Base-by-base conservation (phyloP, 2,113 vertebrate species). In the Pristiophorus japonicus region DNA sequence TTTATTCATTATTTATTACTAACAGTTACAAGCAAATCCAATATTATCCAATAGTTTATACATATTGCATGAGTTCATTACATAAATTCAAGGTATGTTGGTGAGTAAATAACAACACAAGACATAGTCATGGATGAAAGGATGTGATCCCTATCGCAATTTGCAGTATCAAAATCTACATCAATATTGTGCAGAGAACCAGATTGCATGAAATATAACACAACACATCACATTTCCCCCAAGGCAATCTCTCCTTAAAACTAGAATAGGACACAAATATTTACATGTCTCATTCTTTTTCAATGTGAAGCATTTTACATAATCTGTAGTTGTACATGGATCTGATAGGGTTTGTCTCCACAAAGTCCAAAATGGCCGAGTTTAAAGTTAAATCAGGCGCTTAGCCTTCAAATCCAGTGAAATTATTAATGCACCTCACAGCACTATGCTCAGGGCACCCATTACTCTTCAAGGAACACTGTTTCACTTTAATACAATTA, bases 11-110 rank as follows among this genome's bases (percentile, higher is more conserved):
- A 70, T 70, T 94, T 70, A 70, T 67, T 30, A 70, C 93, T 94
- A 94, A 94, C 93, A 94, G 42, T 94, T 94, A 94, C 93, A 94
- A 67, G 93, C 93, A 94, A 70, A 94, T 94, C 93, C 93, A 94
- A 94, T 94, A 45, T n/a, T 94, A 70, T 94, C 93, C 93, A 94
- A 94, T 94, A 45, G 92, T 94, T 94, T 94, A 94, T 94, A 94
- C 93, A 94, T 73, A 94, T 94, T 94, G 38, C 45, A 94, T 70
- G 93, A 94, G 93, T 94, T 70, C 45, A 45, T 70, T 94, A 94
- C 93, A 94, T 94, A 94, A 94, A 94, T 94, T 70, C 93, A 94
- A 67, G 93, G 73, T 92, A 62, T 38, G 59, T n/a, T 92, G 88
- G 88, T 92, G 88, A 92, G 88, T 92, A 92, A 65, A 62, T 92